Evolutionary conservation across 2,797 vertebrate genomes (phyloP).

Genomic region (Channallabes apus): DNA sequence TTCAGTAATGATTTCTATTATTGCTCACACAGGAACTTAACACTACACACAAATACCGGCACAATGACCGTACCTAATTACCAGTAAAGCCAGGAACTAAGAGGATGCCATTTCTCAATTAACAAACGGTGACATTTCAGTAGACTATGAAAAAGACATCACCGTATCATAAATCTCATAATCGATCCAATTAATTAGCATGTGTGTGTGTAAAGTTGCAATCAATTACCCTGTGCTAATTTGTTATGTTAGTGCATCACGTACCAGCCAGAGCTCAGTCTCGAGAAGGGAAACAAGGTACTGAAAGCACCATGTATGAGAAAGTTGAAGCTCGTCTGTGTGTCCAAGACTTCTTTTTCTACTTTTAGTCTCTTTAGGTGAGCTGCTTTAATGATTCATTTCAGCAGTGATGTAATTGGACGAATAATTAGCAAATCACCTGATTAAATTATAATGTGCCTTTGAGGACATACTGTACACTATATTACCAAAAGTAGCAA

Average conservation of each 20-base stretch:
- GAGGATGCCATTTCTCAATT: neutral
- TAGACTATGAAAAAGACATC: neutral
- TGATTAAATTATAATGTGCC: neutral
- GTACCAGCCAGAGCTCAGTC: neutral
- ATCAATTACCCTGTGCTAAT: neutral
- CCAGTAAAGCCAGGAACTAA: neutral
- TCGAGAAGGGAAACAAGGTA: neutral
- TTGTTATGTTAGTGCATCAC: neutral
- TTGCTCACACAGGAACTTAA: neutral
- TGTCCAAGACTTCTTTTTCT: neutral
- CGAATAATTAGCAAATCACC: neutral
- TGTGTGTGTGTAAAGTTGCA: neutral
- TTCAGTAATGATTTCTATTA: neutral
- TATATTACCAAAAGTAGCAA: neutral
- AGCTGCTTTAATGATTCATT: neutral
- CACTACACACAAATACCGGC: neutral
- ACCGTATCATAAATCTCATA: neutral
- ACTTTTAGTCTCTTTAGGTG: neutral
- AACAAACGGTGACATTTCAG: neutral
- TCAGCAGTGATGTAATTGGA: neutral
- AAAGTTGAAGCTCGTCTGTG: neutral
- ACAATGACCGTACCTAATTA: neutral
- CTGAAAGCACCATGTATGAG: neutral
- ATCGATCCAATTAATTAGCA: neutral
- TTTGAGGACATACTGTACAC: neutral